Percentiles rank a stretch among this genome's conserved stretches.
Evolutionary conservation across 2,888 invertebrate genomes (phyloP).

Genomic region (Xylophagus ater): DNA sequence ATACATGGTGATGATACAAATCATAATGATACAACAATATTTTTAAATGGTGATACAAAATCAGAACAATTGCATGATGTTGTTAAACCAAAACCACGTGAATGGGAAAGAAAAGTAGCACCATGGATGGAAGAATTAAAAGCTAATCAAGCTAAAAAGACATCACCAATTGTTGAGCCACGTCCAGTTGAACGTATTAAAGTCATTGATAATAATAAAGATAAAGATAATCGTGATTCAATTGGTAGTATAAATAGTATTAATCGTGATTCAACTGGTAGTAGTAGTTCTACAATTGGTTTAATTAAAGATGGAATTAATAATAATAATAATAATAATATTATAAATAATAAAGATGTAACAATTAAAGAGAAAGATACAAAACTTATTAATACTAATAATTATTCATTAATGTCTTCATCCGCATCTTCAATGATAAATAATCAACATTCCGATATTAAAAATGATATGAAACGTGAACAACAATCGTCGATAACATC

Average conservation of each 20-base stretch:
- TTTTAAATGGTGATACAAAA: conserved; percentile 29
- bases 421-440: conserved; percentile 1
- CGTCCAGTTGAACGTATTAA: conserved; percentile 18
- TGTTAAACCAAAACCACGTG: conserved; percentile 53
- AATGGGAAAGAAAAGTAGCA: conserved; percentile 61
- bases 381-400: too few species aligned
- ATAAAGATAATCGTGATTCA: too few species aligned
- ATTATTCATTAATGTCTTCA: conserved; percentile 1
- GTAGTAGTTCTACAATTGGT: too few species aligned
- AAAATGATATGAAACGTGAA: conserved; percentile 2
- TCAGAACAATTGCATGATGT: conserved; percentile 20
- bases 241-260: too few species aligned
- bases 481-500: conserved; percentile 3
- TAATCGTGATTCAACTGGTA: too few species aligned
- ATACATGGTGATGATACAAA: conserved; percentile 32
- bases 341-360: too few species aligned
- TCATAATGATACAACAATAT: conserved; percentile 28
- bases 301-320: too few species aligned
- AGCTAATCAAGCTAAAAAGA: conserved; percentile 50
- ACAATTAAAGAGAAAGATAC: too few species aligned
- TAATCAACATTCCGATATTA: too few species aligned
- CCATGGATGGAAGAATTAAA: conserved; percentile 78
- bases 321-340: too few species aligned
- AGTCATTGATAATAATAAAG: conserved; percentile 13
- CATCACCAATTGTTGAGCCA: conserved; percentile 32